Conservation (phyloP, 2,797 vertebrate genomes). For the Balearica regulorum region DNA sequence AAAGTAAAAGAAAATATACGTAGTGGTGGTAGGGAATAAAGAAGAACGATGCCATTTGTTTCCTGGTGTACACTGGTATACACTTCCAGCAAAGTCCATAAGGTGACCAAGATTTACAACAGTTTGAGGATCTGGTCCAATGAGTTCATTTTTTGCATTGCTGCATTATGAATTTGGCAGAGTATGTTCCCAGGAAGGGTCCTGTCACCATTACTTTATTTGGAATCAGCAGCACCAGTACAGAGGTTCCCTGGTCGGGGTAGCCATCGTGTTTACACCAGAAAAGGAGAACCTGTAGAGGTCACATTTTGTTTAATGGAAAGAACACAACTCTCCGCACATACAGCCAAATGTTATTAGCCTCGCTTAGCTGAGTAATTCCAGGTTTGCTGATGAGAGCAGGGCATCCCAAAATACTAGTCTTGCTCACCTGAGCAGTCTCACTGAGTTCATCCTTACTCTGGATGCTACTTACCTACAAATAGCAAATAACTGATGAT, state of each 20-base stretch:
- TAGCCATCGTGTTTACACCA: neutral
- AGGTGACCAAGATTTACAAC: conserved; percentile 20
- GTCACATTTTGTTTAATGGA: conserved; percentile 22
- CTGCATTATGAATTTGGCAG: conserved; percentile 20
- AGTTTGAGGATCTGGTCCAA: neutral
- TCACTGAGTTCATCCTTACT: neutral
- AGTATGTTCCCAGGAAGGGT: neutral
- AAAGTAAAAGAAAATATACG: neutral
- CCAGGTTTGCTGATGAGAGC: neutral
- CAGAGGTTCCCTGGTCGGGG: neutral
- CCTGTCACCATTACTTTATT: conserved; percentile 35
- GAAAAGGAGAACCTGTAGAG: conserved; percentile 38
- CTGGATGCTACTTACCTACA: neutral
- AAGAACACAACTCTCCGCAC: neutral
- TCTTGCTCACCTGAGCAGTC: neutral
- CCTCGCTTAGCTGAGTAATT: neutral
- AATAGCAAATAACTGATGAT: neutral
- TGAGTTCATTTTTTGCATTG: conserved; percentile 18
- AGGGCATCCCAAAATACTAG: neutral
- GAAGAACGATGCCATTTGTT: neutral
- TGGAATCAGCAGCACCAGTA: conserved; percentile 4
- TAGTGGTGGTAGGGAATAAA: neutral
- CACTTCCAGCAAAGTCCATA: neutral
- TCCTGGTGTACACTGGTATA: neutral
- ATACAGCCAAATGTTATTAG: neutral